Evolutionary conservation across 2,113 vertebrate genomes (phyloP), one percentile per base, ranked within the genome.

Genomic region (Paralichthys olivaceus): DNA sequence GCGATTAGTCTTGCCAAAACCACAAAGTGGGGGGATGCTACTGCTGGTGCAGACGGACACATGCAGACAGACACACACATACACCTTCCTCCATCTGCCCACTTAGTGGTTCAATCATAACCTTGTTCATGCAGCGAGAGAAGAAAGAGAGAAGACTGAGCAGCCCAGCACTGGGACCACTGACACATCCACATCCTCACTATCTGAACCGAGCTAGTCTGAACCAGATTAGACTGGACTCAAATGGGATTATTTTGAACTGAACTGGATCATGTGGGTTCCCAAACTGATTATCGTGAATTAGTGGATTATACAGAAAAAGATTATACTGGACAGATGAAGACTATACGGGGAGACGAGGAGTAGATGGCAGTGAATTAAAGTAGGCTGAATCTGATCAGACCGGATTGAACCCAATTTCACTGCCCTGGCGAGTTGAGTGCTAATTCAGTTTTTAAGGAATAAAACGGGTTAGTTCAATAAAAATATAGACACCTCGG

Each of bases 1-100:
- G 47, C 45, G 53, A 59, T 47, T 45, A 19, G 79, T 84, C 72
- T 84, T 74, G 87, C 81, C 73, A 84, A 86, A 88, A 87, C 76
- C 75, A 75, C 83, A 84, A 87, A 75, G 53, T 56, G 58, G 75
- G 63, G 47, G 75, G 76, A 80, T 77, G 75, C 85, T 15, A 47
- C 45, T 47, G 17, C 45, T 82, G 81, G 26, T 80, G 25, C 79
- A 89, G 84, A 89, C 91, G 69, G 79, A 83, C 77, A 72, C 87
- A 82, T 25, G 75, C 84, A 69, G 79, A 22, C 56, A 34, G 4
- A 37, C 29, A 83, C 81, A 82, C 37, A 81, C 64, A 76, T 75
- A 84, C 80, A 87, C 87, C 74, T 76, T 77, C 68, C 69, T 85
- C 92, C 92, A 92, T 91, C 88, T 93, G 92, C 84, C 87, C 79